A percentile compares a stretch with the other conserved stretches of the same genome.
Conservation (phyloP, 2,888 invertebrate genomes). For the Phyllotreta striolata region DNA sequence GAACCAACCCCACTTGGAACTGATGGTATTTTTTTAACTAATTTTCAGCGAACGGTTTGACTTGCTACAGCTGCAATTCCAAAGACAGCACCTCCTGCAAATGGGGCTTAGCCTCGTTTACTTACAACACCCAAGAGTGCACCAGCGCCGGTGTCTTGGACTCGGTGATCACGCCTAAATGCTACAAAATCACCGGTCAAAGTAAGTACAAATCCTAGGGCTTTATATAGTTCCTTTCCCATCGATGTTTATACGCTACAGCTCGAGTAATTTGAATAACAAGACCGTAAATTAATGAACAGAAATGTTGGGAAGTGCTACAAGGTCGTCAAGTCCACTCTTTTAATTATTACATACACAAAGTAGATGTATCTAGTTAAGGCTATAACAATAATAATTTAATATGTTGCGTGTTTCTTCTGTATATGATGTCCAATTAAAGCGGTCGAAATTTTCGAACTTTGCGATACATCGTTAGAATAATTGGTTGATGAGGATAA, state of each 20-base stretch:
- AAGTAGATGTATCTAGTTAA: too few species aligned
- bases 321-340: constrained; percentile 1
- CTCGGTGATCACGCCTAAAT: constrained; percentile 44
- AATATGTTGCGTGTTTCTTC: too few species aligned
- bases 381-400: too few species aligned
- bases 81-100: constrained; percentile 49
- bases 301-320: not conserved
- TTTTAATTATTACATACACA: not conserved
- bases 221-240: not conserved
- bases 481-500: too few species aligned
- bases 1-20: too few species aligned
- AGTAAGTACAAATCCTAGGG: constrained; percentile 50
- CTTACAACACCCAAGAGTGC: constrained; percentile 51
- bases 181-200: constrained; percentile 52
- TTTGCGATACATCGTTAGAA: too few species aligned
- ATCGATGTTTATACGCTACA: not conserved
- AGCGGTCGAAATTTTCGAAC: too few species aligned
- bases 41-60: constrained; percentile 46
- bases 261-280: not conserved
- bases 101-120: constrained; percentile 53
- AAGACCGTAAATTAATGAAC: not conserved
- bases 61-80: constrained; percentile 52
- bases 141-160: constrained; percentile 44
- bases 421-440: too few species aligned
- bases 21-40: constrained; percentile 21